Evolutionary conservation across 2,113 vertebrate species (phyloP).

Genomic region (Sinocyclocheilus maitianheensis): DNA sequence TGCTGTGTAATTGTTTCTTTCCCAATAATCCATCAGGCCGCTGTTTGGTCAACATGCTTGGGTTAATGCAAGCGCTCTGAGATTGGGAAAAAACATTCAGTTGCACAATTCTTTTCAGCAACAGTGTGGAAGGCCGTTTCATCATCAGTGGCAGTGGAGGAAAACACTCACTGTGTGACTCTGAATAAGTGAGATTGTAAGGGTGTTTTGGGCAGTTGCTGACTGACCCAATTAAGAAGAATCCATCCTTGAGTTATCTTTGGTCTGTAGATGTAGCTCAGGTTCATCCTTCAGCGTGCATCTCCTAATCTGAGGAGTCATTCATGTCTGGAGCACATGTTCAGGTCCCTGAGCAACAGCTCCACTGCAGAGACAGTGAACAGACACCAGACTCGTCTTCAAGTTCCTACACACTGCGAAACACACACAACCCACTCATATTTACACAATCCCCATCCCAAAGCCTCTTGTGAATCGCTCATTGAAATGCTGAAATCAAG

Average conservation of each 20-base stretch:
- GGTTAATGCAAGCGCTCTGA: not conserved
- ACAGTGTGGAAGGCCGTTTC: not conserved
- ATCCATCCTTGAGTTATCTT: not conserved
- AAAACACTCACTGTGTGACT: not conserved
- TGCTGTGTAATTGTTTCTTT: constrained; percentile 32
- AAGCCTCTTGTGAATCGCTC: not conserved
- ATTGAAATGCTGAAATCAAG: not conserved
- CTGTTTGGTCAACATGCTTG: constrained; percentile 32
- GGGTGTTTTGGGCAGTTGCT: not conserved
- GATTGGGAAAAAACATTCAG: no score
- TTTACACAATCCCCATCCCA: not conserved
- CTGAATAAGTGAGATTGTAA: not conserved
- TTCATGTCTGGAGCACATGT: not conserved
- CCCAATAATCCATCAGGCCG: not conserved
- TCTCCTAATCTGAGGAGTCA: no score
- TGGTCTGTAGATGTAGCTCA: not conserved
- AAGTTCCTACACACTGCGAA: not conserved
- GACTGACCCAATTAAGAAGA: not conserved
- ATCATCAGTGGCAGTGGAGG: not conserved
- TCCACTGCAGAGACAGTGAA: not conserved
- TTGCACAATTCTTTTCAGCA: not conserved
- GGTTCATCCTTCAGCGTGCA: not conserved
- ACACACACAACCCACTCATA: not conserved
- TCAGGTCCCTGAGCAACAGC: not conserved
- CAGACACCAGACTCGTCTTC: no score